A percentile compares a stretch with the other conserved stretches of the same genome.
These are phyloP conservation scores for Chrysolina oricalcia DNA, from an alignment of 2,888 invertebrate genomes.

Conservation along the genomic window DNA sequence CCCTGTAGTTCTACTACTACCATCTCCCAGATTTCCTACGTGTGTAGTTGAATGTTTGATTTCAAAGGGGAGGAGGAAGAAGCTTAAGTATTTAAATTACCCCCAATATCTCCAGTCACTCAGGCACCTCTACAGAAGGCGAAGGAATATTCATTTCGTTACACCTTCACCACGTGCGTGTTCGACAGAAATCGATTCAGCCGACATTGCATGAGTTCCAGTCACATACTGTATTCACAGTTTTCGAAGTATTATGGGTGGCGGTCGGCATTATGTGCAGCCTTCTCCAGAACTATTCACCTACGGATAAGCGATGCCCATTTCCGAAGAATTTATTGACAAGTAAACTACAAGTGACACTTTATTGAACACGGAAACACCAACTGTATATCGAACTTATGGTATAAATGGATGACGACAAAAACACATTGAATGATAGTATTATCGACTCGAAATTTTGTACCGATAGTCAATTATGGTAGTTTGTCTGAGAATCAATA, in stretches of 20 bases:
- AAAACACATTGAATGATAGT: not conserved
- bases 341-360: not conserved
- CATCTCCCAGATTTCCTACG: too few species aligned
- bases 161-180: constrained; percentile 11
- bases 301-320: not conserved
- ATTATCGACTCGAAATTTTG: not conserved
- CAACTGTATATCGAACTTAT: not conserved
- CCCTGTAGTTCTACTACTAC: too few species aligned
- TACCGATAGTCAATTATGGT: too few species aligned
- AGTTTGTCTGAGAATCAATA: too few species aligned
- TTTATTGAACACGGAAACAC: not conserved
- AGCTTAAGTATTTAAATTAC: too few species aligned
- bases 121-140: too few species aligned
- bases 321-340: constrained; percentile 3
- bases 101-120: too few species aligned
- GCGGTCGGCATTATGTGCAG: not conserved
- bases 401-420: not conserved
- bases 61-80: too few species aligned
- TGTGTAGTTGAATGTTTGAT: too few species aligned
- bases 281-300: not conserved
- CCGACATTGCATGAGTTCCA: not conserved
- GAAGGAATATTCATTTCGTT: too few species aligned
- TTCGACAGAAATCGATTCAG: not conserved
- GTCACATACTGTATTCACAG: not conserved
- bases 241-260: not conserved